Evolutionary conservation across 2,888 invertebrate species (phyloP).

Genomic region (Dicranocentrus wangi): DNA sequence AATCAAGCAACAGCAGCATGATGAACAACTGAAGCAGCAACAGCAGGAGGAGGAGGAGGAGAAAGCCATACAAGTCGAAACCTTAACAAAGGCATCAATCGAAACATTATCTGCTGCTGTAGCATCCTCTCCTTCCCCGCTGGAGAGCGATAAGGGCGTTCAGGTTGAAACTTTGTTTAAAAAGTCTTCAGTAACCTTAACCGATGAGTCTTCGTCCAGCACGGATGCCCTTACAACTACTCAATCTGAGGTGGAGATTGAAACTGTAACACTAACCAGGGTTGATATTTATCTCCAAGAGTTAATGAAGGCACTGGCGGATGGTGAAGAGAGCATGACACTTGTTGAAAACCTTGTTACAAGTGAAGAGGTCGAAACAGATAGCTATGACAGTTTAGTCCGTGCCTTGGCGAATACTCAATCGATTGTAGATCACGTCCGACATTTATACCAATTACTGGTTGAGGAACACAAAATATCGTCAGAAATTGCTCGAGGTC

Average conservation of each 20-base stretch:
- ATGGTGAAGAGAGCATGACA: slow-evolving; percentile 82
- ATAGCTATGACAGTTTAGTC: slow-evolving; percentile 63
- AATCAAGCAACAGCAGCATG: slow-evolving; percentile 5
- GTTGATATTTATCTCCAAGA: slow-evolving; percentile 89
- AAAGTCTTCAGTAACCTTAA: background rate
- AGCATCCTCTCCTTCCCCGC: slow-evolving; percentile 84
- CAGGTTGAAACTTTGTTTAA: slow-evolving; percentile 85
- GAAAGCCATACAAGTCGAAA: slow-evolving; percentile 76
- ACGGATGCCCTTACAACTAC: slow-evolving; percentile 54
- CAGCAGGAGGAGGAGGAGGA: slow-evolving; percentile 76
- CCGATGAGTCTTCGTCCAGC: slow-evolving; percentile 15
- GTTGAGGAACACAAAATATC: slow-evolving; percentile 80
- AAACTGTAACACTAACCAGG: slow-evolving; percentile 78
- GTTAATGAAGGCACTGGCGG: slow-evolving; percentile 82
- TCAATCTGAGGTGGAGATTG: slow-evolving; percentile 37
- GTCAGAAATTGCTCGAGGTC: slow-evolving; percentile 78
- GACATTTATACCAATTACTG: slow-evolving; percentile 85
- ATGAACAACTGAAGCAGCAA: background rate
- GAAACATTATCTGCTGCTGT: slow-evolving; percentile 37
- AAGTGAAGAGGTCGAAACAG: slow-evolving; percentile 16
- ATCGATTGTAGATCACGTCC: slow-evolving; percentile 86
- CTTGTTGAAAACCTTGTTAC: slow-evolving; percentile 78
- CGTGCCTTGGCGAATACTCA: slow-evolving; percentile 83
- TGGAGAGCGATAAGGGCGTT: slow-evolving; percentile 85
- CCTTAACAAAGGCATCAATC: slow-evolving; percentile 52